Conservation (phyloP, 2,113 vertebrate species). For the Poicephalus meyeri region DNA sequence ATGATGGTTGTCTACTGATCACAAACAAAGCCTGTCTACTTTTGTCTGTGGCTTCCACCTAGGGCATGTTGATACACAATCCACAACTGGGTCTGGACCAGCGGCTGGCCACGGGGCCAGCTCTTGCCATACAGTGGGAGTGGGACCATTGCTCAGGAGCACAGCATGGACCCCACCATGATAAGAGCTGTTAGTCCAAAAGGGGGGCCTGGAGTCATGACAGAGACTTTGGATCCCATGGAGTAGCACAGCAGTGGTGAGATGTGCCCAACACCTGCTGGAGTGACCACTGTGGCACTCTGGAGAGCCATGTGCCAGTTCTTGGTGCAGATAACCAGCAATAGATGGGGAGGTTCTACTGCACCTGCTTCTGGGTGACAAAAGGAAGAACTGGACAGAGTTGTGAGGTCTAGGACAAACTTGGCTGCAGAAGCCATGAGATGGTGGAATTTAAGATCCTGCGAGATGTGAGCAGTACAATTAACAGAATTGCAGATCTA, state of each 20-base stretch:
- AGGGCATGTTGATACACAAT: too few relatives aligned
- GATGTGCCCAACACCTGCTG: background rate
- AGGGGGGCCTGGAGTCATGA: background rate
- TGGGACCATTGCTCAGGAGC: background rate
- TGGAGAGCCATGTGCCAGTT: background rate
- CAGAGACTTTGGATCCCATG: background rate
- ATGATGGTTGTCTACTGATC: too few relatives aligned
- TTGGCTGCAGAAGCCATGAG: background rate
- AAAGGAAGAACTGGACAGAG: background rate
- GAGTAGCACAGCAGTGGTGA: background rate
- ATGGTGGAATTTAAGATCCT: background rate
- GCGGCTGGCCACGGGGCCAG: background rate
- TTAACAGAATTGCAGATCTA: background rate
- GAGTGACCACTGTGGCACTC: background rate
- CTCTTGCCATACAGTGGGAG: background rate
- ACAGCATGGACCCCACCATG: accelerated
- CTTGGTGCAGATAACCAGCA: background rate
- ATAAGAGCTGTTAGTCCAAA: background rate
- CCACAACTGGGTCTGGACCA: background rate
- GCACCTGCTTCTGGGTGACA: background rate
- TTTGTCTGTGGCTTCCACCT: background rate
- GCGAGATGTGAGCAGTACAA: background rate
- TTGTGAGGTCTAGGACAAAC: background rate
- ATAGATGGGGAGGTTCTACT: background rate
- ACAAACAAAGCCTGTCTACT: background rate